These are phyloP conservation scores for Anguilla pacifica DNA, from an alignment of 2,797 vertebrate genomes.

Conservation along the genomic window DNA sequence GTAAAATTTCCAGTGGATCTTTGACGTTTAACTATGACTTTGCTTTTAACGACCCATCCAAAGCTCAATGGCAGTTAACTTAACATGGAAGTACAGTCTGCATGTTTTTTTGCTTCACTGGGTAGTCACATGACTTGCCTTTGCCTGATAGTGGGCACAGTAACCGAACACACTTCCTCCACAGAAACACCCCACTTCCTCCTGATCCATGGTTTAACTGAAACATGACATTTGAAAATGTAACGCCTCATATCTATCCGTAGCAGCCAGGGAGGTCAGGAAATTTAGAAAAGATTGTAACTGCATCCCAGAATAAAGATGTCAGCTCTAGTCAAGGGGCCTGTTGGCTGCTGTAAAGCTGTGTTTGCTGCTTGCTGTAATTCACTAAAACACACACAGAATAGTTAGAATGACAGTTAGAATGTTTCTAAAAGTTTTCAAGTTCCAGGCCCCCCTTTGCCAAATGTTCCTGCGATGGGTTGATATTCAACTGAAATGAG, in stretches of 20 bases:
- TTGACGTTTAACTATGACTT: no score
- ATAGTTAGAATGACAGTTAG: no score
- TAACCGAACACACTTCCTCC: not conserved
- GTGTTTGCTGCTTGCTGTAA: not conserved
- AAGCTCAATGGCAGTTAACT: no score
- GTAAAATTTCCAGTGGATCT: no score
- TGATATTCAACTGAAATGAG: no score
- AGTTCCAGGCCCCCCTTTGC: no score
- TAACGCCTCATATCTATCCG: not conserved
- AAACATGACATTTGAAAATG: not conserved
- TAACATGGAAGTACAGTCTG: no score
- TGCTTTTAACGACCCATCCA: no score
- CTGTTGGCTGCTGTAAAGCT: not conserved
- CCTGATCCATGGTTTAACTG: not conserved
- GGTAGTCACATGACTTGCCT: not conserved
- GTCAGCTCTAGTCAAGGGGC: not conserved
- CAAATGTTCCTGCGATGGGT: no score
- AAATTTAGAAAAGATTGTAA: not conserved
- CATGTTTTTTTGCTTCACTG: not conserved
- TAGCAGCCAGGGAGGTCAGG: not conserved
- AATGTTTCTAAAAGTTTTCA: no score
- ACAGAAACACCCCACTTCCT: not conserved
- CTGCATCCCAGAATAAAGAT: not conserved
- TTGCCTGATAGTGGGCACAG: not conserved
- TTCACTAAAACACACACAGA: not conserved